Evolutionary conservation across 2,113 vertebrate species (phyloP).

Genomic region (Ornithorhynchus anatinus): DNA sequence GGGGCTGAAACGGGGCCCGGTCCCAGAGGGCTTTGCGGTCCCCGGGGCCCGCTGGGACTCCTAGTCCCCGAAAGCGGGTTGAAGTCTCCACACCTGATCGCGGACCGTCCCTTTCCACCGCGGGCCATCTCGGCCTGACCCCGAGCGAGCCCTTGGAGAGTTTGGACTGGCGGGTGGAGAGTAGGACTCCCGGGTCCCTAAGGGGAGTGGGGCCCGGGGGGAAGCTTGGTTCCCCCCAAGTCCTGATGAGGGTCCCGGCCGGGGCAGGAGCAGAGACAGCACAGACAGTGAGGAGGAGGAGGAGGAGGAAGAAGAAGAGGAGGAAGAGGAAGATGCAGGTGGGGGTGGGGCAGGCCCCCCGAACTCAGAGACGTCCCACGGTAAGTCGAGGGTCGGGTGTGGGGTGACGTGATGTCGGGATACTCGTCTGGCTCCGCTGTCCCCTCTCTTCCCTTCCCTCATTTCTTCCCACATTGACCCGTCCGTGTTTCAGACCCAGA

Average conservation of each 20-base stretch:
- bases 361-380: background rate
- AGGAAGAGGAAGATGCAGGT: conserved; percentile 36
- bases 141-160: background rate
- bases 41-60: background rate
- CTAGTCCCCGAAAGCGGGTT: background rate
- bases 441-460: background rate
- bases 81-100: background rate
- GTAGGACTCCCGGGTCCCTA: background rate
- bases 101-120: rapidly evolving
- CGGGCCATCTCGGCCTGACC: rapidly evolving
- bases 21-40: conserved; percentile 23
- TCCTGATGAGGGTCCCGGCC: background rate
- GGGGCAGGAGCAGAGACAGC: conserved; percentile 64
- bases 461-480: conserved; percentile 3
- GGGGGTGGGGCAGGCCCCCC: background rate
- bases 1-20: background rate
- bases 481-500: conserved; percentile 22
- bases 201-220: too few species aligned
- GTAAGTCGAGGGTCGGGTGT: background rate
- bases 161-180: background rate
- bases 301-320: conserved; percentile 54
- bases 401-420: background rate
- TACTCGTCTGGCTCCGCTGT: too few species aligned
- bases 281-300: conserved; percentile 69
- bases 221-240: background rate